Conservation (phyloP, 2,797 vertebrate species). For the Gobionotothen gibberifrons region DNA sequence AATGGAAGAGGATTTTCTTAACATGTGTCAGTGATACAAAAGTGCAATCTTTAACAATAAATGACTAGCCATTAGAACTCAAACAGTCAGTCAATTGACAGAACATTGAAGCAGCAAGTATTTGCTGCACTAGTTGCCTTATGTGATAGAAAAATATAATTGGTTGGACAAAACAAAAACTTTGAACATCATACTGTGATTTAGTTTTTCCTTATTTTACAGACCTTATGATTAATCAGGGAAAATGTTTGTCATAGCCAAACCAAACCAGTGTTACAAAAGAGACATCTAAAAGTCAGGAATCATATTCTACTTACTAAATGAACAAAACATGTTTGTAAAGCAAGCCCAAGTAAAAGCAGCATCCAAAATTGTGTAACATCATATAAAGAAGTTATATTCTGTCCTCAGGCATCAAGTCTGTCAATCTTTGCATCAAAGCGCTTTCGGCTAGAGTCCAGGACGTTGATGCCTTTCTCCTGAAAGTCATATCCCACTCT, state of each 20-base stretch:
- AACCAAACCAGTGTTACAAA: neutral
- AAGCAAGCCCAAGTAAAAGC: neutral
- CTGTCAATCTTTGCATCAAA: constrained; percentile 82
- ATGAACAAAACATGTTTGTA: neutral
- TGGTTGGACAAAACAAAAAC: neutral
- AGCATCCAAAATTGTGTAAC: neutral
- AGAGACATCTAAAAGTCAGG: neutral
- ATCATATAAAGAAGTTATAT: constrained; percentile 3
- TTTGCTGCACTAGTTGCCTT: neutral
- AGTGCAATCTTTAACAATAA: neutral
- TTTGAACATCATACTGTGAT: too few relatives aligned
- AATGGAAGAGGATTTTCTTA: neutral
- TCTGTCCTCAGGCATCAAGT: constrained; percentile 51
- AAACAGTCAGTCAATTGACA: neutral
- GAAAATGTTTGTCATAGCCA: neutral
- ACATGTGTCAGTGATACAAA: neutral
- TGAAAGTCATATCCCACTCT: constrained; percentile 82
- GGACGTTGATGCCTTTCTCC: constrained; percentile 77
- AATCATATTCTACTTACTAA: neutral
- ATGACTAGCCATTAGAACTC: neutral
- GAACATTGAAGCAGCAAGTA: neutral
- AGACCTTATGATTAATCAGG: too few relatives aligned
- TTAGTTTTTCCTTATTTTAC: neutral
- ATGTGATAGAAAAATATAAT: neutral
- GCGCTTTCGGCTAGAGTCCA: constrained; percentile 80